Percentiles rank a stretch among this genome's conserved stretches.
These are phyloP conservation scores for Mechanitis messenoides DNA, from an alignment of 2,888 invertebrate species.

Conservation along the genomic window DNA sequence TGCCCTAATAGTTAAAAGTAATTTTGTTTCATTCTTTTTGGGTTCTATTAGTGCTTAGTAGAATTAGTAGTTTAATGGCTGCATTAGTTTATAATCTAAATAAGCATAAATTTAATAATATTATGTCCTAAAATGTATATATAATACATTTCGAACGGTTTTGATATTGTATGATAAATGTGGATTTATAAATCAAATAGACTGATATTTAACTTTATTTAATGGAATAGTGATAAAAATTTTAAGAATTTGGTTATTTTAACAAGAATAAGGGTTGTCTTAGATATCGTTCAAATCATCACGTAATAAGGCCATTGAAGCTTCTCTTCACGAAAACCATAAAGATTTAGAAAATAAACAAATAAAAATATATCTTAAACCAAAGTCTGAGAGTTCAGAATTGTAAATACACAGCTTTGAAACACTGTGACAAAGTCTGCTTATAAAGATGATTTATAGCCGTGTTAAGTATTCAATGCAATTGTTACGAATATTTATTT, in stretches of 20 bases:
- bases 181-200: too few species aligned
- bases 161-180: too few species aligned
- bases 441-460: constrained; percentile 72
- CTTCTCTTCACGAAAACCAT: constrained; percentile 22
- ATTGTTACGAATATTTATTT: constrained; percentile 76
- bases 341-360: constrained; percentile 21
- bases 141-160: too few species aligned
- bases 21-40: too few species aligned
- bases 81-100: too few species aligned
- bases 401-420: constrained; percentile 44
- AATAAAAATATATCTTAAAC: constrained; percentile 25
- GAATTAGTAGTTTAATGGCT: too few species aligned
- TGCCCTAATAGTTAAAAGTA: too few species aligned
- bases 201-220: too few species aligned
- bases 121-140: too few species aligned
- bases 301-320: constrained; percentile 33
- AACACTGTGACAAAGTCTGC: constrained; percentile 71
- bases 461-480: constrained; percentile 73
- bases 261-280: constrained; percentile 13
- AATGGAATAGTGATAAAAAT: too few species aligned
- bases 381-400: constrained; percentile 42
- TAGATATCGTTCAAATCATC: constrained; percentile 29
- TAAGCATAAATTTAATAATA: too few species aligned
- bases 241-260: neutral
- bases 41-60: too few species aligned